Conservation (phyloP, 1,140 invertebrate genomes). For the Conopomorpha cramerella region DNA sequence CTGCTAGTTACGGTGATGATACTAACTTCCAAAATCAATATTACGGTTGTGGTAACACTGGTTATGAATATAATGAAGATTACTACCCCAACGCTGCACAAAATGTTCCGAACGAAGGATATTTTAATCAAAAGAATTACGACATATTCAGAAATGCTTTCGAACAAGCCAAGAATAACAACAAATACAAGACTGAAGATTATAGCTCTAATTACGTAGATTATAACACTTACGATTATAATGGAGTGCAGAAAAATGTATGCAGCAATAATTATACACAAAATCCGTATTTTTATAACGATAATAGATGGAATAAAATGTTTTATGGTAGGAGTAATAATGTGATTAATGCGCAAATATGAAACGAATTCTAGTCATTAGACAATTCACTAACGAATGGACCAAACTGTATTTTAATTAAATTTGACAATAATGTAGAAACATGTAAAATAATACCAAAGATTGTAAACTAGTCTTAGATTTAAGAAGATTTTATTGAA, state of each 20-base stretch:
- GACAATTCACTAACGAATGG: too few relatives aligned
- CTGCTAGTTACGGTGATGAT: constrained; percentile 36
- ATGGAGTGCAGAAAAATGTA: constrained; percentile 23
- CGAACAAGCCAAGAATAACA: constrained; percentile 55
- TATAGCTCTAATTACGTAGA: constrained; percentile 12
- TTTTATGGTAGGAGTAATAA: constrained; percentile 30
- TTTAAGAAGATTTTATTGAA: too few relatives aligned
- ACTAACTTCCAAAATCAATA: constrained; percentile 23
- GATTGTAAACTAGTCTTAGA: too few relatives aligned
- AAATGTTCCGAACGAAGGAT: constrained; percentile 25
- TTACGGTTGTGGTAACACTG: too few relatives aligned
- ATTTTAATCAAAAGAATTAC: constrained; percentile 57
- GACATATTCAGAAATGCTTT: constrained; percentile 63
- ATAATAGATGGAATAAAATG: constrained; percentile 37
- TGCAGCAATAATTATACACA: constrained; percentile 24
- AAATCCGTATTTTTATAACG: constrained; percentile 31
- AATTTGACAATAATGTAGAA: too few relatives aligned
- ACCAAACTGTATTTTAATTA: too few relatives aligned
- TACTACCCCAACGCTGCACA: constrained; percentile 12
- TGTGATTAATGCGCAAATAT: constrained; percentile 41
- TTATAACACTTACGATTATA: constrained; percentile 21
- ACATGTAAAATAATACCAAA: too few relatives aligned
- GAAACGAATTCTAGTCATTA: too few relatives aligned
- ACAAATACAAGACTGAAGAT: constrained; percentile 17
- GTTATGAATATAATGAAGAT: constrained; percentile 15